These are phyloP conservation scores for Helleia helle DNA, from an alignment of 2,888 invertebrate genomes.

Conservation along the genomic window DNA sequence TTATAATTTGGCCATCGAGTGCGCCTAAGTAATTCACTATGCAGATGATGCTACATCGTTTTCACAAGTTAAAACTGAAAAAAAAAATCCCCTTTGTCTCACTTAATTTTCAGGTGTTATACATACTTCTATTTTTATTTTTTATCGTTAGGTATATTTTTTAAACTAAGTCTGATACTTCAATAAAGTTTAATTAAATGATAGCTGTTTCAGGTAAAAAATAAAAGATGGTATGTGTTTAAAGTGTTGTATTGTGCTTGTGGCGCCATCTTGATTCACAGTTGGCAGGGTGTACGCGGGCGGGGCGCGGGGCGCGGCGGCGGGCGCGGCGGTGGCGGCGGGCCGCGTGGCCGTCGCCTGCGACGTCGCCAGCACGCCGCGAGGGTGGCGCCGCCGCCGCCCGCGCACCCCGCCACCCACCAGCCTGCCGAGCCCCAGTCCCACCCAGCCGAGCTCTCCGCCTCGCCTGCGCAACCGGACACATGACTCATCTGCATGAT, in stretches of 20 bases:
- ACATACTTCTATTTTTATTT: no score
- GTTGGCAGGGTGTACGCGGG: slow-evolving; percentile 42
- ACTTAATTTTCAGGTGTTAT: no score
- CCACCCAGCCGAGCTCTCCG: slow-evolving; percentile 28
- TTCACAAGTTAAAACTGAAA: no score
- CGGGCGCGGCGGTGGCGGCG: slow-evolving; percentile 39
- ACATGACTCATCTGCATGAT: slow-evolving; percentile 10
- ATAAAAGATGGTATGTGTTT: slow-evolving; percentile 29
- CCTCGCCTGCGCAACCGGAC: slow-evolving; percentile 32
- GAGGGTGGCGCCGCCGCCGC: slow-evolving; percentile 28
- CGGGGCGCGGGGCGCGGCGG: slow-evolving; percentile 56
- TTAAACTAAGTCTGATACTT: no score
- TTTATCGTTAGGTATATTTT: no score
- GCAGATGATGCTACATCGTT: no score
- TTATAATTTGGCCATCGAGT: no score
- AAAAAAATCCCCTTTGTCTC: no score
- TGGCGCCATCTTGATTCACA: slow-evolving; percentile 58
- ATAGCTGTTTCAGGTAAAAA: no score
- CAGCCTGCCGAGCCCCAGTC: slow-evolving; percentile 32
- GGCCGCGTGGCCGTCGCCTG: slow-evolving; percentile 45
- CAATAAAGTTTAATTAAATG: no score
- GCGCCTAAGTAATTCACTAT: no score
- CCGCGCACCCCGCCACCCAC: slow-evolving; percentile 32
- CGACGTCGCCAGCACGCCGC: slow-evolving; percentile 42
- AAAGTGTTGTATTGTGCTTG: slow-evolving; percentile 50